These are phyloP conservation scores for Calosoma granatense DNA, from an alignment of 1,140 invertebrate species.

Conservation along the genomic window DNA sequence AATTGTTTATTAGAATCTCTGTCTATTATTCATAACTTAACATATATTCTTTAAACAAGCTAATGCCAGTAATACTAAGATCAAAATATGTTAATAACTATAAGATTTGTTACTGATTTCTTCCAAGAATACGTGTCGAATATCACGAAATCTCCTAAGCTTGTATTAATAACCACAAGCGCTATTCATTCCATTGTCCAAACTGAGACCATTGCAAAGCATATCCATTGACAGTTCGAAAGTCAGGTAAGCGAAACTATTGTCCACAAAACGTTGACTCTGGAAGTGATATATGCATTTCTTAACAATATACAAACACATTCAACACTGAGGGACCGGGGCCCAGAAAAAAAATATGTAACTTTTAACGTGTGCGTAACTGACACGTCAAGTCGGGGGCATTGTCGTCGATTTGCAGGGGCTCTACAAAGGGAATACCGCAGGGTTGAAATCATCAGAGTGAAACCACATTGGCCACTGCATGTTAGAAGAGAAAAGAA, in stretches of 20 bases:
- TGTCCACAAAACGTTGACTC: background rate
- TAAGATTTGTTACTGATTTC: no score
- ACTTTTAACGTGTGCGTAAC: background rate
- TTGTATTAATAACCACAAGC: background rate
- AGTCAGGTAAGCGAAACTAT: background rate
- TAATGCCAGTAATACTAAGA: no score
- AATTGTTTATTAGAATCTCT: no score
- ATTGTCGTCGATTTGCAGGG: background rate
- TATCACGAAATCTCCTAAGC: no score
- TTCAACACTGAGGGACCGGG: background rate
- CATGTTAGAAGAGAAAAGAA: background rate
- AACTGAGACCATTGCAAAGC: background rate
- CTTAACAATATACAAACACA: no score
- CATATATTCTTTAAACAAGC: no score
- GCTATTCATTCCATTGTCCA: background rate
- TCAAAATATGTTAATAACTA: no score
- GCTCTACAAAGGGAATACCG: background rate
- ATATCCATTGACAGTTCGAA: background rate
- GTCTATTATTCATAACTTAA: no score
- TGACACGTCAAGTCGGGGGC: background rate
- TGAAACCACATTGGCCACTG: background rate
- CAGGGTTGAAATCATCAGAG: background rate
- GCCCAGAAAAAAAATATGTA: background rate
- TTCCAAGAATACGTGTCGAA: no score
- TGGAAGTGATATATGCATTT: background rate